Base-by-base conservation (phyloP, 2,797 vertebrate genomes). In the Bovichtus diacanthus region DNA sequence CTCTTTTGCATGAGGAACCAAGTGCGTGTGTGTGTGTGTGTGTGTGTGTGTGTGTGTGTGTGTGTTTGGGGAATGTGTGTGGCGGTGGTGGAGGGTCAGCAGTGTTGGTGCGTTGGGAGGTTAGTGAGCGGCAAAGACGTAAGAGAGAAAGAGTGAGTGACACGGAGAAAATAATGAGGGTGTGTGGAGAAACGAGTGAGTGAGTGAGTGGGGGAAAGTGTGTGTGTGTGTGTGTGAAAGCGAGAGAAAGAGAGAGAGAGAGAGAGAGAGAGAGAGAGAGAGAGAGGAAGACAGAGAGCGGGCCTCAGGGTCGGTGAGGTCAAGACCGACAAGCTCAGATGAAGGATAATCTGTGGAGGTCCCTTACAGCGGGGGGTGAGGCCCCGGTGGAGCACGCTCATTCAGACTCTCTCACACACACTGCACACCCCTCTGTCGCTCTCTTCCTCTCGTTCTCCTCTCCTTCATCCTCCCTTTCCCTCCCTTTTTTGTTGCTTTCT, bases 271-370 rank as follows among this genome's bases (percentile, higher is more conserved):
- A 51, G 65, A 55, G 59, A 58, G 64, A 56, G 70, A 51, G 77
- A 16, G 78, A 60, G 50, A n/a, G 25, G 43, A 56, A 78, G 81
- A 84, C 41, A 68, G 65, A 76, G 73, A 65, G 54, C 3, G 83
- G 75, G 87, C 76, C 84, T 82, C 80, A 39, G 88, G 91, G 90
- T 93, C 74, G n/a, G 23, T 86, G 88, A 73, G 92, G 90, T 94
- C 91, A 91, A 81, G 74, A 80, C 86, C 81, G 87, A 94, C 91
- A 86, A 83, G 58, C 92, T 93, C 90, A 93, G 94, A 93, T 93
- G 92, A 93, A 90, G 92, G 94, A 94, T 95, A 94, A 95, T 95
- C 94, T 94, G 87, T 89, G 87, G 91, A 93, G 94, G 90, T 92
- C 76, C 89, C 82, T 89, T 92, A 77, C 94, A 90, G 94, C 91